Base-by-base conservation (phyloP, 2,113 vertebrate genomes). In the Zosterops lateralis region DNA sequence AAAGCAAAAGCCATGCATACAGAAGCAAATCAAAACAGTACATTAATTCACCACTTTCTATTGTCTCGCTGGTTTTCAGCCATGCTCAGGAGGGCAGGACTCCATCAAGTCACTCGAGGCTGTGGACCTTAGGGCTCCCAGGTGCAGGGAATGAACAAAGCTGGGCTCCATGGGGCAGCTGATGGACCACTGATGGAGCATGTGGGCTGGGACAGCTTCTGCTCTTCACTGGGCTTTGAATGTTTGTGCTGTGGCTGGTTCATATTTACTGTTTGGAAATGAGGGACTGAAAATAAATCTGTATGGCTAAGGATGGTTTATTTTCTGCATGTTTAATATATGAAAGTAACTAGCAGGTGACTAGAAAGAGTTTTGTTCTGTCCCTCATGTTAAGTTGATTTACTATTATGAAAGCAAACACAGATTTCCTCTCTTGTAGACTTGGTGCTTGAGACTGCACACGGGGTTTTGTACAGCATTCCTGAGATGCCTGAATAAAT, bases 361-460 rank as follows among this genome's bases (percentile, higher is more conserved):
- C 74, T 90, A 70, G 57, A 80, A 92, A 74, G 62, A 86, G 61
- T 83, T 89, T 85, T 81, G n/a, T 81, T 84, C 48, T 68, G 51
- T 87, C 67, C 45, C 47, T 94, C 50, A 42, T 10, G 42, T 86
- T 53, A 89, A 92, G 77, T 87, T 95, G 79, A 90, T 96, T 72
- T 88, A 62, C 50, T 91, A 34, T 87, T 96, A 67, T 86, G 65
- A 96, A 96, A 97, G 58, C 89, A 97, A 96, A 97, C 90, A 96
- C 31, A 97, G 84, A 91, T 94, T 96, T 96, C 92, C 91, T 96
- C 62, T 91, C 80, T 38, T 64, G 89, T 81, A 88, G 84, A 77
- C 92, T 58, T 73, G 28, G 54, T 85, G 72, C 71, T 93, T 66
- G 72, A 93, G 87, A 94, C 84, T 67, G 57, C 81, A 86, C 90